Evolutionary conservation across 2,113 vertebrate species (phyloP).

Genomic region (Pandion haliaetus): DNA sequence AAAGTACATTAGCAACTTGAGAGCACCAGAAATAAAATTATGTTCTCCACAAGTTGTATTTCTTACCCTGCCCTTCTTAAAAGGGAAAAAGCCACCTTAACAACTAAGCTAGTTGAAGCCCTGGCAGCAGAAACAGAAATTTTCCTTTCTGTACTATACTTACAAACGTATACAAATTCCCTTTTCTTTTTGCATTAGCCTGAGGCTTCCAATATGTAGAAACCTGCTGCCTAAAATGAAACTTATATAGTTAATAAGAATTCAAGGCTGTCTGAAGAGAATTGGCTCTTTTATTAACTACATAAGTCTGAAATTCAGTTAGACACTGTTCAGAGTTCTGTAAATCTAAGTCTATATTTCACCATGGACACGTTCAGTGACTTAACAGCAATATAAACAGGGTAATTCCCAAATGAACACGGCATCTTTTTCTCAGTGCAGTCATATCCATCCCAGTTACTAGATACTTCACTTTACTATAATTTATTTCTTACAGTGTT

Average conservation of each 20-base stretch:
- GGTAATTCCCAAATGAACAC: not conserved
- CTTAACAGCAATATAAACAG: slow-evolving; percentile 35
- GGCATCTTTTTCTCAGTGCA: slow-evolving; percentile 2
- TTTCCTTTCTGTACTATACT: not conserved
- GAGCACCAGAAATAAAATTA: not conserved
- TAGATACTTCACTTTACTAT: not conserved
- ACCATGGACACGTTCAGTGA: not conserved
- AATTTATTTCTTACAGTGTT: not conserved
- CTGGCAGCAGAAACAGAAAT: not conserved
- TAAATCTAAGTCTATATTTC: slow-evolving; percentile 50
- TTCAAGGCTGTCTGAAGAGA: slow-evolving; percentile 48
- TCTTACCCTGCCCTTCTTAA: not conserved
- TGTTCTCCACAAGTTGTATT: not conserved
- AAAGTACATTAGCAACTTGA: not conserved
- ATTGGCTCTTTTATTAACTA: slow-evolving; percentile 55
- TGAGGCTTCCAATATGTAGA: slow-evolving; percentile 12
- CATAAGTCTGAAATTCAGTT: slow-evolving; percentile 60
- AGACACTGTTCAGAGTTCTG: slow-evolving; percentile 17
- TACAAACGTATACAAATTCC: not conserved
- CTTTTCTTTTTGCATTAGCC: not conserved
- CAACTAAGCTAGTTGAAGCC: not conserved
- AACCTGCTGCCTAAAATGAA: slow-evolving; percentile 36
- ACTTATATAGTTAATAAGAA: slow-evolving; percentile 51
- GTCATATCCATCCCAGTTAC: not conserved
- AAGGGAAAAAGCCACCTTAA: not conserved